Evolutionary conservation across 2,888 invertebrate species (phyloP), one percentile per base, ranked within the genome.

Genomic region (Cephus sareptanus): DNA sequence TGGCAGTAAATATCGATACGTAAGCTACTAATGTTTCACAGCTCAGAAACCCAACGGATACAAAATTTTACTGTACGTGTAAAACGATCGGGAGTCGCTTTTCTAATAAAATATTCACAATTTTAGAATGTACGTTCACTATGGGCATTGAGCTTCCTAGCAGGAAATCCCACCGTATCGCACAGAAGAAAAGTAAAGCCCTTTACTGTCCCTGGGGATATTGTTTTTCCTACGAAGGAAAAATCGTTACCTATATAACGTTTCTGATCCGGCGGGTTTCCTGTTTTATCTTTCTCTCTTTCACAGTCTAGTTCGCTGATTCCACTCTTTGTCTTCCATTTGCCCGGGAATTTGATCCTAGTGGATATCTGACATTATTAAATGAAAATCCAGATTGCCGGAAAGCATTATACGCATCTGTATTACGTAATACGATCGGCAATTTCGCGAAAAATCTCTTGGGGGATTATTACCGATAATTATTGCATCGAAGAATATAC

Each of bases 341-440:
- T 23, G 23, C 9, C 23, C 6, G 2, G 56, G 56, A 56, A 56
- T 23, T 56, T 23, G 56, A 56, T 56, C 56, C 56, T 23, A 23
- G 56, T 23, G 9, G 56, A 6, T 23, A 23, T 56, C 56, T 23
- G 56, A 56, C 2, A 23, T 56, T 40, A 40, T 40, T 56, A 56
- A 56, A 56, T 56, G 23, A 23, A 6, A 56, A 23, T 56, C 56
- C 56, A 23, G 56, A 56, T 23, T 23, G 56, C 4, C 56, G 68
- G 34, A 68, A 34, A 13, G 56, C 74, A 85, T 83, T 84, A 82
- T 79, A 75, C 74, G 77, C 76, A 85, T 84, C 82, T 82, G 82
- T 83, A 82, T 83, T 79, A 80, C 79, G 75, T 85, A 85, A 87
- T 87, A 86, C 82, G 83, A 87, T 87, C 86, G 84, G 81, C 85